A percentile compares a stretch with the other conserved stretches of the same genome.
phyloP scores from a whole-genome alignment of 2,797 vertebrate genomes.

The Schizopygopsis pylzovi region DNA sequence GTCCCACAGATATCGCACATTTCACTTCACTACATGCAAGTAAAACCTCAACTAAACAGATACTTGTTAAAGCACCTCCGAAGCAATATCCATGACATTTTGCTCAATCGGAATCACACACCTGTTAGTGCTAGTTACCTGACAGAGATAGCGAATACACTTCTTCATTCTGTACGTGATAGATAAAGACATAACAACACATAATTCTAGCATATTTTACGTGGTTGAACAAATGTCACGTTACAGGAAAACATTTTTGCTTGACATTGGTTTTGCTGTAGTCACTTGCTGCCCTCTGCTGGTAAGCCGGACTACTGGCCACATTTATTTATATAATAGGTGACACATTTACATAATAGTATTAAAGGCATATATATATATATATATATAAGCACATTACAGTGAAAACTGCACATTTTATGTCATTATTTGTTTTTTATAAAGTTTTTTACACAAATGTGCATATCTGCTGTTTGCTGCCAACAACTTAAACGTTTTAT shows the following conservation, averaged over 20 bases:
- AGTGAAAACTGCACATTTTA: neutral
- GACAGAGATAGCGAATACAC: neutral
- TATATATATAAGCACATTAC: neutral
- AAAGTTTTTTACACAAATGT: neutral
- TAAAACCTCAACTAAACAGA: neutral
- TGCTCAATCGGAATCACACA: neutral
- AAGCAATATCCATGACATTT: neutral
- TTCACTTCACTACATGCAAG: rapidly evolving
- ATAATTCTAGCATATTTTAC: neutral
- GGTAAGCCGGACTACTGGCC: neutral
- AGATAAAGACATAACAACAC: neutral
- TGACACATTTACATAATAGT: neutral
- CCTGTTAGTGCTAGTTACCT: neutral
- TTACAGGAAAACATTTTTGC: neutral
- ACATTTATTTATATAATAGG: neutral
- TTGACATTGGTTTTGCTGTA: neutral
- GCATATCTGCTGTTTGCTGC: neutral
- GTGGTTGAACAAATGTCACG: neutral
- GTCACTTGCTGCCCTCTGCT: constrained; percentile 17
- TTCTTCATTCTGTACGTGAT: neutral
- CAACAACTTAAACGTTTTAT: neutral
- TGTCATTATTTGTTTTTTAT: neutral
- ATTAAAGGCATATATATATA: neutral
- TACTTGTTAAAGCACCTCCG: neutral
- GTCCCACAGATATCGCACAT: neutral